Evolutionary conservation across 2,888 invertebrate genomes (phyloP).

Genomic region (Pelosia muscerda): DNA sequence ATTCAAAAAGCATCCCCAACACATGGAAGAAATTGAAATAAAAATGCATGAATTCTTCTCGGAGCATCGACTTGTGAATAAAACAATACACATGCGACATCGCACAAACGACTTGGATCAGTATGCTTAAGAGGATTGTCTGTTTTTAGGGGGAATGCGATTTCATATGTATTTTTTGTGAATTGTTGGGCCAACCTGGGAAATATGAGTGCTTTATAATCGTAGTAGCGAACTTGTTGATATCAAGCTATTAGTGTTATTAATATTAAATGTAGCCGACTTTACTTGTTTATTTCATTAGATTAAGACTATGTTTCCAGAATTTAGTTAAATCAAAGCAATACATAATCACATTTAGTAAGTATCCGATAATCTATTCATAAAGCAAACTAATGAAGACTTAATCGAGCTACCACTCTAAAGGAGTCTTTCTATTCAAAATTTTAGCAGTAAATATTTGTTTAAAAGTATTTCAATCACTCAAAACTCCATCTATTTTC

Average conservation of each 20-base stretch:
- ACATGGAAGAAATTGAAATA: constrained; percentile 70
- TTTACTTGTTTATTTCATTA: no score
- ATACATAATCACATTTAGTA: no score
- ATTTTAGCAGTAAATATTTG: not conserved
- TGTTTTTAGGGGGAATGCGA: constrained; percentile 32
- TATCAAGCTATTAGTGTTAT: not conserved
- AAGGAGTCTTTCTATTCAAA: not conserved
- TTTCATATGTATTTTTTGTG: constrained; percentile 18
- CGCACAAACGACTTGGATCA: constrained; percentile 46
- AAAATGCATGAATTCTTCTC: constrained; percentile 70
- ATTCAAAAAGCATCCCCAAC: constrained; percentile 54
- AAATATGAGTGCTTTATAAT: constrained; percentile 1
- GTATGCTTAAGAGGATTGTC: constrained; percentile 37
- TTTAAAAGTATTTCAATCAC: constrained; percentile 11
- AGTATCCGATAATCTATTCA: no score
- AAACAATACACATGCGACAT: constrained; percentile 60
- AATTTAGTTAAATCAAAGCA: no score
- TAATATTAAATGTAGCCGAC: not conserved
- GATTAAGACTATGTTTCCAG: no score
- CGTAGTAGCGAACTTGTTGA: constrained; percentile 5
- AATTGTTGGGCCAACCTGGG: not conserved
- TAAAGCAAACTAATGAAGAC: not conserved
- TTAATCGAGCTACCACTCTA: not conserved
- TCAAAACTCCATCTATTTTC: constrained; percentile 16
- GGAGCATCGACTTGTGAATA: constrained; percentile 66